phyloP scores from a whole-genome alignment of 2,113 vertebrate genomes.

The Caloenas nicobarica region DNA sequence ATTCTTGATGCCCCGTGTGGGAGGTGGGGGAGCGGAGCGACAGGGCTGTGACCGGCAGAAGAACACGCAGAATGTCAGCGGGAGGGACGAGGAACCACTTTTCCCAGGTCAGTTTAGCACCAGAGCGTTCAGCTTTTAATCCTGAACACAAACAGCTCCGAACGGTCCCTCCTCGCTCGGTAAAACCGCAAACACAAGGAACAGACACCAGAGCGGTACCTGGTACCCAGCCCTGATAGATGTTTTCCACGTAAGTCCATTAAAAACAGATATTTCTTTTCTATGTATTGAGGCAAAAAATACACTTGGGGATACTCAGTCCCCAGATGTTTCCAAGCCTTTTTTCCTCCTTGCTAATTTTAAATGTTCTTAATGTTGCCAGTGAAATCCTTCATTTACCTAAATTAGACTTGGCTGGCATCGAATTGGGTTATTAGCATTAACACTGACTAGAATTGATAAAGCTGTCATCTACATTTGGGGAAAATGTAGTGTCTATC shows the following conservation, averaged over 20 bases:
- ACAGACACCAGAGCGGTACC: not conserved
- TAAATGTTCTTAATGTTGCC: not conserved
- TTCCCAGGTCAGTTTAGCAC: not conserved
- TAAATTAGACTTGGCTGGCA: not conserved
- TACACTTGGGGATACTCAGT: not conserved
- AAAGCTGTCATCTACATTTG: not conserved
- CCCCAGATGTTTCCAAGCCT: not conserved
- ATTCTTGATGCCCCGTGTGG: not conserved
- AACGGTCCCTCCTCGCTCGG: fast-evolving
- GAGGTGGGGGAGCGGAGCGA: not conserved
- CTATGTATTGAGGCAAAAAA: not conserved
- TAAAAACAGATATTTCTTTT: not conserved
- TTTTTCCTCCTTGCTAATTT: not conserved
- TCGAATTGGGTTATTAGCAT: conserved; percentile 24
- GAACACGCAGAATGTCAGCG: not conserved
- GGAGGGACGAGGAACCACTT: not conserved
- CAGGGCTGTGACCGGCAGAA: not conserved
- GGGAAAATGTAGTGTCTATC: not conserved
- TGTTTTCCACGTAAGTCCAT: not conserved
- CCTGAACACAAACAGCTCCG: fast-evolving
- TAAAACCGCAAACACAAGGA: fast-evolving
- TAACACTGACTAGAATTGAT: not conserved
- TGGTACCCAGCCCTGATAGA: not conserved
- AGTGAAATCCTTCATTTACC: not conserved
- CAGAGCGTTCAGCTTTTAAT: not conserved